Base-by-base conservation (phyloP, 2,888 invertebrate species). In the Octonoba sinensis region DNA sequence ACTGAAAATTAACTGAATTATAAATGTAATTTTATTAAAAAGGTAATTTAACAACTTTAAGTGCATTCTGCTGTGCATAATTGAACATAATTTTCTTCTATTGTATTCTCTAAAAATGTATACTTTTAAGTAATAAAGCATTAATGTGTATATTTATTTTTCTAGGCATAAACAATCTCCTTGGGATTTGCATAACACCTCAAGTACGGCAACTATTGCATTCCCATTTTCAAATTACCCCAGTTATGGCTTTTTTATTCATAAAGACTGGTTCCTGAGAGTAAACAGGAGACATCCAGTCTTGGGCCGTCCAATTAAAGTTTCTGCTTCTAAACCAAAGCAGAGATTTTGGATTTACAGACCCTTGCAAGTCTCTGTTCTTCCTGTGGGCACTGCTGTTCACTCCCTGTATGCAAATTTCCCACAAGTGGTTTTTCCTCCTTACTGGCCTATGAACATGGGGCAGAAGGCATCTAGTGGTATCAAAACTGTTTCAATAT, bases 391-490 rank as follows among this genome's bases (percentile, higher is more conserved):
- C 49, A 47, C 79, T 60, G 51, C 82, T 54, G 69, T 82, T 24
- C 66, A 81, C 18, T 60, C 73, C 13, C 16, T 72, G 8, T 75
- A 82, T 56, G 57, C 70, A 24, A 69, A 57, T 65, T 65, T 62
- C 56, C 75, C 74, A 36, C 74, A 57, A 44, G 60, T 75, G 62
- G 67, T 72, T 44, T 66, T 76, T 20, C 69, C 83, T 49, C 69
- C 83, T 36, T 71, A 70, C 66, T 83, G 83, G 83, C 75, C 75
- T 67, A 79, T 83, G 79, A 83, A 83, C 75, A 84, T 84, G 84
- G 84, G 84, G 72, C 84, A 84, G 79, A 84, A 83, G 66, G 82
- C 83, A 49, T 84, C 84, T 36, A 76, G 75, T 65, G 84, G 84
- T 69, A 83, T 84, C 64, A 84, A 79, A 72, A 82, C 82, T 67